phyloP scores from a whole-genome alignment of 1,140 invertebrate species.

The Brachystomella parvula region DNA sequence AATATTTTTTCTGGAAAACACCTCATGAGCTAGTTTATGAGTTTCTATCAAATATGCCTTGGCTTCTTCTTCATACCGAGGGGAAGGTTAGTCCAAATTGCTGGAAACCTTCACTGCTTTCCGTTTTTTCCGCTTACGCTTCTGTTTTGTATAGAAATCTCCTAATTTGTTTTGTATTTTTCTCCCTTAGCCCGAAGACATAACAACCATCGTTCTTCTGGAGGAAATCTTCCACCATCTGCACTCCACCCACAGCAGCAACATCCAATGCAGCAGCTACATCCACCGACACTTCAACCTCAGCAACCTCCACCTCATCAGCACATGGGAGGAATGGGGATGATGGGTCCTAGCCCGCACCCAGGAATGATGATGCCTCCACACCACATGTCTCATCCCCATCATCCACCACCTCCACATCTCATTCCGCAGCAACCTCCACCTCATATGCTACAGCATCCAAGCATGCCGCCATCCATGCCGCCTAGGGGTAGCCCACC shows the following conservation, averaged over 20 bases:
- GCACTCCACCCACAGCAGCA: slow-evolving; percentile 36
- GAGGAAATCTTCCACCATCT: slow-evolving; percentile 29
- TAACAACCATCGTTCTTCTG: not conserved
- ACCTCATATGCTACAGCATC: slow-evolving; percentile 15
- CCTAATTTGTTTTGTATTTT: slow-evolving; percentile 9
- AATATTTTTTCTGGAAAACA: not conserved
- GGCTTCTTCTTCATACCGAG: not conserved
- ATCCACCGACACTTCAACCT: slow-evolving; percentile 39
- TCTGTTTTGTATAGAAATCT: slow-evolving; percentile 13
- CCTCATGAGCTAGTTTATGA: not conserved
- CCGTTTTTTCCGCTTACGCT: slow-evolving; percentile 15
- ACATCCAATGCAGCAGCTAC: slow-evolving; percentile 13
- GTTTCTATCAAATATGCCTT: slow-evolving; percentile 1
- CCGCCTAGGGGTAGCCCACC: not conserved
- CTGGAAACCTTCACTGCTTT: slow-evolving; percentile 18
- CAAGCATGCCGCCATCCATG: slow-evolving; percentile 16
- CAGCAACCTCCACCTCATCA: slow-evolving; percentile 41
- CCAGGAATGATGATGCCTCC: slow-evolving; percentile 38
- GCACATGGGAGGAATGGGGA: slow-evolving; percentile 37
- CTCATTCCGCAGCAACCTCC: slow-evolving; percentile 32
- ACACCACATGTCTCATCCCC: slow-evolving; percentile 26
- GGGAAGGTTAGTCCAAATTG: slow-evolving; percentile 39
- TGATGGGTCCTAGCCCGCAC: slow-evolving; percentile 42
- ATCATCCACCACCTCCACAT: slow-evolving; percentile 34
- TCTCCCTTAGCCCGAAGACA: not conserved